A percentile compares a stretch with the other conserved stretches of the same genome.
phyloP scores from a whole-genome alignment of 2,888 invertebrate species.

The Tetranychus piercei region DNA sequence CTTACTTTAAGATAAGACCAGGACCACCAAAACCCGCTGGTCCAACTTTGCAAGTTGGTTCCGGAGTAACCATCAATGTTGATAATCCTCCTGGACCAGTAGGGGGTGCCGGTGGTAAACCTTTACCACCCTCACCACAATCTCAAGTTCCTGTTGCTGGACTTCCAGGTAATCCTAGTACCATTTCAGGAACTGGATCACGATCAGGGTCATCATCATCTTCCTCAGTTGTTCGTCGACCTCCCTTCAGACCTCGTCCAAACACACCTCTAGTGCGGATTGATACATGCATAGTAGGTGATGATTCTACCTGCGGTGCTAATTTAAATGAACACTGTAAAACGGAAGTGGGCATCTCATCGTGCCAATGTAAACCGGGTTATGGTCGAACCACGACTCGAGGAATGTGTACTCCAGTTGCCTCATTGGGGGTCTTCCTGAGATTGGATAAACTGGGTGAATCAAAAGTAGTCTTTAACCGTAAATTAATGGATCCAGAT shows the following conservation, averaged over 20 bases:
- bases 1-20: constrained; percentile 39
- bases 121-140: background rate
- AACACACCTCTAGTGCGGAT: constrained; percentile 40
- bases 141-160: background rate
- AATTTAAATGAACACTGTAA: constrained; percentile 70
- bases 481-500: constrained; percentile 45
- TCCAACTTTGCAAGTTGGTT: constrained; percentile 24
- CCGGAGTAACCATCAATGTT: constrained; percentile 24
- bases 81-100: background rate
- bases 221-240: constrained; percentile 21
- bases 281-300: constrained; percentile 82
- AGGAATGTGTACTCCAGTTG: constrained; percentile 56
- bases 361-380: constrained; percentile 67
- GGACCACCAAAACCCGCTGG: constrained; percentile 49
- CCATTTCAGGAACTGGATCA: background rate
- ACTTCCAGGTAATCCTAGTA: background rate
- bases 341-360: constrained; percentile 65
- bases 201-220: background rate
- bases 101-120: background rate
- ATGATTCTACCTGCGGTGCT: constrained; percentile 70
- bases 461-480: constrained; percentile 54
- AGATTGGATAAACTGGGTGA: constrained; percentile 66
- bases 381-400: constrained; percentile 46
- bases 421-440: constrained; percentile 56
- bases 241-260: constrained; percentile 23